phyloP scores from a whole-genome alignment of 2,113 vertebrate genomes.

The Gorsachius goisagi region DNA sequence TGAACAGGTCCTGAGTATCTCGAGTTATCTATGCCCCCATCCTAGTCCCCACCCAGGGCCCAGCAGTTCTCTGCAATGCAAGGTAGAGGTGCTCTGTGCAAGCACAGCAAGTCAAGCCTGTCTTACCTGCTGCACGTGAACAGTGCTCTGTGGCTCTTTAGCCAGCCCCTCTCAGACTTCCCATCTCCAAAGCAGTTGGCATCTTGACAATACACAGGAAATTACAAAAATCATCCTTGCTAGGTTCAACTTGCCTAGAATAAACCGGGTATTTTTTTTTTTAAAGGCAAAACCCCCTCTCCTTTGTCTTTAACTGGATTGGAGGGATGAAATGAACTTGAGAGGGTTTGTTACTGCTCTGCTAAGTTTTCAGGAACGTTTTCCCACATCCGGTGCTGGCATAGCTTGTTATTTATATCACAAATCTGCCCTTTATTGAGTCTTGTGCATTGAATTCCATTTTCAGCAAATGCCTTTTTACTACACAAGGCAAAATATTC shows the following conservation, averaged over 20 bases:
- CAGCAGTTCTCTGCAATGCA: not conserved
- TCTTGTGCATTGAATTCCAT: not conserved
- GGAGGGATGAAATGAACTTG: not conserved
- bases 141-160: not conserved
- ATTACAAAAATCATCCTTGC: not conserved
- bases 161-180: not conserved
- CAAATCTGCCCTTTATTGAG: not conserved
- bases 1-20: not conserved
- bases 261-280: not conserved
- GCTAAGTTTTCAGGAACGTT: not conserved
- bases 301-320: not conserved
- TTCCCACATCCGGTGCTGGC: not conserved
- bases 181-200: not conserved
- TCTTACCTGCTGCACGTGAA: not conserved
- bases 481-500: not conserved
- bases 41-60: not conserved
- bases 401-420: not conserved
- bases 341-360: not conserved
- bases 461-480: not conserved
- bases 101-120: not conserved
- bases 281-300: not conserved
- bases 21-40: not conserved
- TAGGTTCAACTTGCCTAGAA: not conserved
- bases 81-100: not conserved
- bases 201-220: not conserved